A percentile compares a stretch with the other conserved stretches of the same genome.
Evolutionary conservation across 2,113 vertebrate genomes (phyloP).

Genomic region (Balaenoptera acutorostrata): DNA sequence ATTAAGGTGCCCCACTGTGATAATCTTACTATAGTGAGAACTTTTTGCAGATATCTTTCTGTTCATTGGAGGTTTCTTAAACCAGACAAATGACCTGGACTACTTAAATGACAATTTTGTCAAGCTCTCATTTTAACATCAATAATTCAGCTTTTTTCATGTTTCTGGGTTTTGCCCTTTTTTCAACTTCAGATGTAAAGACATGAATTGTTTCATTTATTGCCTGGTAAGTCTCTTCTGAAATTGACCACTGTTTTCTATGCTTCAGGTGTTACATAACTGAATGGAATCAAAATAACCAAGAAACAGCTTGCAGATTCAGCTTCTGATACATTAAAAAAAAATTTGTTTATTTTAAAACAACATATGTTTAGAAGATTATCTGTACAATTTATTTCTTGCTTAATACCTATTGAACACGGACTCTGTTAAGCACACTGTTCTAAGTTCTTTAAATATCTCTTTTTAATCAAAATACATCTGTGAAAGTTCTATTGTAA

Average conservation of each 20-base stretch:
- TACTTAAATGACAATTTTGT: conserved; percentile 35
- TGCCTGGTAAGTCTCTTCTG: not conserved
- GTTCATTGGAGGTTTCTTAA: not conserved
- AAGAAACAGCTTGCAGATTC: not conserved
- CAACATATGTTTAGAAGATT: not conserved
- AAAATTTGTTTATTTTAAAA: conserved; percentile 13
- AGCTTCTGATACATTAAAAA: not conserved
- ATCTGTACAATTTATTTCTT: not conserved
- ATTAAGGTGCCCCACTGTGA: not conserved
- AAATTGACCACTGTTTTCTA: not conserved
- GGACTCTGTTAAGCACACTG: not conserved
- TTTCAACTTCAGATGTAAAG: not conserved
- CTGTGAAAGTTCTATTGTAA: not conserved
- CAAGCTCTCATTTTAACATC: not conserved
- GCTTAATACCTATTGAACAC: not conserved
- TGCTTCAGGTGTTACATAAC: not conserved
- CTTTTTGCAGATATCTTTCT: not conserved
- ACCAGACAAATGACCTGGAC: not conserved
- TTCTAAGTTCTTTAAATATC: not conserved
- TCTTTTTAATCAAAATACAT: not conserved
- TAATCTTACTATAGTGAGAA: not conserved
- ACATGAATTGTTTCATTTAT: not conserved
- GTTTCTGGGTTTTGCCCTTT: not conserved
- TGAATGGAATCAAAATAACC: conserved; percentile 22
- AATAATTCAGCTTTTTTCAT: not conserved